These are phyloP conservation scores for Carassius auratus DNA, from an alignment of 2,113 vertebrate genomes.

Conservation along the genomic window DNA sequence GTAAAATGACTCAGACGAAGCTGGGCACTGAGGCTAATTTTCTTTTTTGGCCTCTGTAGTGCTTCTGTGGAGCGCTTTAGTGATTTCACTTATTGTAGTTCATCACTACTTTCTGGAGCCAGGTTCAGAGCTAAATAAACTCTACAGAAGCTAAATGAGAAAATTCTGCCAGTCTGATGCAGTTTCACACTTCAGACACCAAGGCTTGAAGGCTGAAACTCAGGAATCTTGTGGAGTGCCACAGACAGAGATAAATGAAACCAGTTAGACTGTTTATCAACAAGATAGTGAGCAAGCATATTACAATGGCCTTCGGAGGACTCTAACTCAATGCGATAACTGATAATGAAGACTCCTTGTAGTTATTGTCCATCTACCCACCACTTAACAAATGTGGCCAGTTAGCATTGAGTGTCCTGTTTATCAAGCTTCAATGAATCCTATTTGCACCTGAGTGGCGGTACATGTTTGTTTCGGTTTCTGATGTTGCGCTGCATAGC, in stretches of 20 bases:
- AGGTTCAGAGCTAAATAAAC: constrained; percentile 38
- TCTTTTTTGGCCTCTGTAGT: too few relatives aligned
- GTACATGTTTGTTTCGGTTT: background rate
- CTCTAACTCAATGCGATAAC: constrained; percentile 52
- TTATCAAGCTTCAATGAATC: too few relatives aligned
- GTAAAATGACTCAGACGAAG: constrained; percentile 26
- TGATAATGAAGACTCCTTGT: constrained; percentile 52
- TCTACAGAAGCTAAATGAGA: constrained; percentile 28
- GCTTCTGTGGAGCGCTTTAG: too few relatives aligned
- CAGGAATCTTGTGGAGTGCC: constrained; percentile 7
- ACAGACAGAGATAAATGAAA: constrained; percentile 1
- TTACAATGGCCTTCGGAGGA: constrained; percentile 12
- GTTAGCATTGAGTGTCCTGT: too few relatives aligned
- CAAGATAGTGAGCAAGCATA: background rate
- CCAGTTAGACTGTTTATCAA: constrained; percentile 20
- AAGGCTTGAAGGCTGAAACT: constrained; percentile 12
- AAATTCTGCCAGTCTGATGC: background rate
- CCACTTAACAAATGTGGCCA: background rate
- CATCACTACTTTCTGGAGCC: too few relatives aligned
- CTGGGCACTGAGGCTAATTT: background rate
- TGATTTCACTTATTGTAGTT: too few relatives aligned
- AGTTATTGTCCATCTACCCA: background rate
- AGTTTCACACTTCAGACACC: background rate
- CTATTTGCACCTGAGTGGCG: too few relatives aligned
- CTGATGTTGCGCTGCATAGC: background rate